Percentiles rank a stretch among this genome's conserved stretches.
Evolutionary conservation across 2,797 vertebrate genomes (phyloP).

Genomic region (Propithecus deckenii): DNA sequence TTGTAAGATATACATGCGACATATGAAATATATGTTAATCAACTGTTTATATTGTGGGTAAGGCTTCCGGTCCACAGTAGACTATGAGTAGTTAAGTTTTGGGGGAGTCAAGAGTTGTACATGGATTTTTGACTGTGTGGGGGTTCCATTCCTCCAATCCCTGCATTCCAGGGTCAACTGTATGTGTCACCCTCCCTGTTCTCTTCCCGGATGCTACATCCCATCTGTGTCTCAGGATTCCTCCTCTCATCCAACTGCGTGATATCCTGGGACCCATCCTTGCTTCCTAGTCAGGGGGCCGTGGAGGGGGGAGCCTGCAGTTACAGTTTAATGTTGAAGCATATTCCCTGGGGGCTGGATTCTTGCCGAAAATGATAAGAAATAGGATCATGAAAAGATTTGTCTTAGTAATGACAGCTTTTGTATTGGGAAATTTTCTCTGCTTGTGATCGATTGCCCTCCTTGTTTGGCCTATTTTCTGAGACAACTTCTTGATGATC

Average conservation of each 20-base stretch:
- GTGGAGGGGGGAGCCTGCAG: not conserved
- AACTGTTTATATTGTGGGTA: not conserved
- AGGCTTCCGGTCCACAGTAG: not conserved
- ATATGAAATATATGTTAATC: too few relatives aligned
- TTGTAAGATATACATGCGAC: not conserved
- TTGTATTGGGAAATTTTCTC: not conserved
- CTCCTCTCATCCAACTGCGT: not conserved
- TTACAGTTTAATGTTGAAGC: not conserved
- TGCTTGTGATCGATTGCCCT: not conserved
- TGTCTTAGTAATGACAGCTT: conserved; percentile 42
- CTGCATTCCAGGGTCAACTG: not conserved
- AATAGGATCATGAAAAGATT: not conserved
- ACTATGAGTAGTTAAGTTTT: not conserved
- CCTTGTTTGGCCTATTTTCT: not conserved
- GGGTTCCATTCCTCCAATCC: not conserved
- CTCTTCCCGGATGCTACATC: not conserved
- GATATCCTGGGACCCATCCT: not conserved
- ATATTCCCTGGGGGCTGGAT: not conserved
- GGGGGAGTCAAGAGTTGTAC: not conserved
- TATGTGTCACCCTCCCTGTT: not conserved
- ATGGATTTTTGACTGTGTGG: not conserved
- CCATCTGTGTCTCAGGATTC: not conserved
- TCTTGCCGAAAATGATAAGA: conserved; percentile 31
- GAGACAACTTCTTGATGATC: not conserved
- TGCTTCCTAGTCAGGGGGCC: not conserved